A percentile compares a stretch with the other conserved stretches of the same genome.
phyloP scores from a whole-genome alignment of 2,113 vertebrate species.

The Macquaria ambigua region DNA sequence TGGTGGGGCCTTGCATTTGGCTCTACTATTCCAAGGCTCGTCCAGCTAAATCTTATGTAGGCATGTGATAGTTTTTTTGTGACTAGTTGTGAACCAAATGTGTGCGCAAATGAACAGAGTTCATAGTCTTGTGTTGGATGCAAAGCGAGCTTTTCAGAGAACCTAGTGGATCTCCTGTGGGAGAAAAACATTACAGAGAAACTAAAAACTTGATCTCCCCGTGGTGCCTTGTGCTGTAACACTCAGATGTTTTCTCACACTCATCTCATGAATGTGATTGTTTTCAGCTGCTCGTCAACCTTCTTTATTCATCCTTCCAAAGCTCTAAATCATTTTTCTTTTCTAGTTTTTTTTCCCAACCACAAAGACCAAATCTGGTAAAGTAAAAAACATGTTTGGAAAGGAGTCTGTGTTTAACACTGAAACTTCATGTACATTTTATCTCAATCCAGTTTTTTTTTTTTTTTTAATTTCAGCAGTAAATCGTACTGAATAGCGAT shows the following conservation, averaged over 20 bases:
- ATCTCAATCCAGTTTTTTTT: neutral
- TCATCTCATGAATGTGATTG: slow-evolving; percentile 14
- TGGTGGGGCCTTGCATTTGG: neutral
- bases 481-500: neutral
- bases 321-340: neutral
- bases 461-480: neutral
- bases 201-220: slow-evolving; percentile 17
- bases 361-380: slow-evolving; percentile 2
- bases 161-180: slow-evolving; percentile 10
- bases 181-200: slow-evolving; percentile 31
- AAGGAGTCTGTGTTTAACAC: slow-evolving; percentile 1
- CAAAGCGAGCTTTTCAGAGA: slow-evolving; percentile 7
- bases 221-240: slow-evolving; percentile 40
- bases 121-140: slow-evolving; percentile 15
- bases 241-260: slow-evolving; percentile 33
- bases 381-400: neutral
- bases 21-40: neutral
- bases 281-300: slow-evolving; percentile 28
- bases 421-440: neutral
- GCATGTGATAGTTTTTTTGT: neutral
- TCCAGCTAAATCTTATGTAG: neutral
- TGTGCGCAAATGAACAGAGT: neutral
- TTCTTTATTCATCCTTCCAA: slow-evolving; percentile 34
- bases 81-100: neutral
- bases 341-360: neutral